Percentiles rank a stretch among this genome's conserved stretches.
Conservation (phyloP, 2,888 invertebrate species). For the Nebria salina region DNA sequence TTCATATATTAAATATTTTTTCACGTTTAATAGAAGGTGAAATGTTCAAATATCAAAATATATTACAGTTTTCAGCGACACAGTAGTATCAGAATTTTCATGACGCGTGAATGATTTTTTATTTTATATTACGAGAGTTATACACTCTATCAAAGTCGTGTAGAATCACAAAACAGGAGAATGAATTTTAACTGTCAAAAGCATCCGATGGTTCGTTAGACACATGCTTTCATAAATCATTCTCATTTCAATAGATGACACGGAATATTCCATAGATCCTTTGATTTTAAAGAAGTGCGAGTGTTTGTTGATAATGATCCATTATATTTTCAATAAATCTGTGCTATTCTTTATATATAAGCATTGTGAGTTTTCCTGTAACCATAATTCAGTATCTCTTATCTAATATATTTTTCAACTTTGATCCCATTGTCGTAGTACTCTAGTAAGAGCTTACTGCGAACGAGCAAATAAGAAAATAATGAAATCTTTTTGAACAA, state of each 20-base stretch:
- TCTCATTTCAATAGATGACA: not conserved
- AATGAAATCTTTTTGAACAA: not conserved
- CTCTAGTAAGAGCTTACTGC: not conserved
- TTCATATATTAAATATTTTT: no score
- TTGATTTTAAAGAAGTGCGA: not conserved
- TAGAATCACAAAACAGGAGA: not conserved
- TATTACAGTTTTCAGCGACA: no score
- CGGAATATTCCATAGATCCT: not conserved
- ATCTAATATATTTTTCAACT: not conserved
- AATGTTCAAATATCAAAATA: no score
- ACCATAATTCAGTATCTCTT: not conserved
- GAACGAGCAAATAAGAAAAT: not conserved
- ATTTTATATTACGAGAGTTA: not conserved
- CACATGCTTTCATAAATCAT: not conserved
- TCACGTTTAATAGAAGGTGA: no score
- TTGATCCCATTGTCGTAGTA: not conserved
- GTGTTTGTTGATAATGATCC: not conserved
- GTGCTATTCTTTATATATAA: not conserved
- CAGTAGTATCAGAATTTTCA: no score
- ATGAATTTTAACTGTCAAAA: constrained; percentile 13
- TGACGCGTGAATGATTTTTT: no score
- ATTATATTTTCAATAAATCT: not conserved
- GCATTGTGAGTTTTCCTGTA: not conserved
- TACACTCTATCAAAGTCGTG: not conserved
- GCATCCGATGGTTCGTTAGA: constrained; percentile 4